Evolutionary conservation across 2,888 invertebrate species (phyloP).

Genomic region (Caenorhabditis panamensis): DNA sequence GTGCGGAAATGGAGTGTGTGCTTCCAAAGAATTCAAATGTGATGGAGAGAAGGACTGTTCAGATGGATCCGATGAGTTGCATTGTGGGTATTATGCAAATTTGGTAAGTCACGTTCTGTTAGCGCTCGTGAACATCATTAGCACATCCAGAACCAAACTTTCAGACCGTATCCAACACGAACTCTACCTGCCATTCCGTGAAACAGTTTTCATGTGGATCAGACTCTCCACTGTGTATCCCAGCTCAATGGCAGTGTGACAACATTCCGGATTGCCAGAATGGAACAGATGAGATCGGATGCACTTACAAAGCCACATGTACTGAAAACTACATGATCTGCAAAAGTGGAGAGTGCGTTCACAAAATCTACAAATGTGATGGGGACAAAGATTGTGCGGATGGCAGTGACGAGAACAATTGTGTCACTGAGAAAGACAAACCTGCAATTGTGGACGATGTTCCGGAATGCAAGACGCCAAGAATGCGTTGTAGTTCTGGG

Average conservation of each 20-base stretch:
- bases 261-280: slow-evolving; percentile 12
- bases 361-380: slow-evolving; percentile 65
- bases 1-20: slow-evolving; percentile 18
- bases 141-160: too few relatives aligned
- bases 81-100: slow-evolving; percentile 16
- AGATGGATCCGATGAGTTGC: slow-evolving; percentile 21
- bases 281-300: too few relatives aligned
- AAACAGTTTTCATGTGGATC: slow-evolving; percentile 53
- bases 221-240: slow-evolving; percentile 61
- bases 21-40: slow-evolving; percentile 24
- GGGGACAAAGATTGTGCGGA: slow-evolving; percentile 67
- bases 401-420: slow-evolving; percentile 65
- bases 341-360: slow-evolving; percentile 60
- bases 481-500: slow-evolving; percentile 63
- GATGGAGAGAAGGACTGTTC: slow-evolving; percentile 23
- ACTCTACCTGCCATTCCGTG: slow-evolving; percentile 36
- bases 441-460: neutral
- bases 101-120: too few relatives aligned
- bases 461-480: slow-evolving; percentile 27
- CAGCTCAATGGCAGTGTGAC: slow-evolving; percentile 70
- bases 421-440: neutral
- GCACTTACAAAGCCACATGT: slow-evolving; percentile 55
- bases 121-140: too few relatives aligned
- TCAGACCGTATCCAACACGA: slow-evolving; percentile 32
- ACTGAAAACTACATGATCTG: slow-evolving; percentile 30